A percentile compares a stretch with the other conserved stretches of the same genome.
Evolutionary conservation across 1,140 invertebrate genomes (phyloP).

Genomic region (Vanessa atalanta): DNA sequence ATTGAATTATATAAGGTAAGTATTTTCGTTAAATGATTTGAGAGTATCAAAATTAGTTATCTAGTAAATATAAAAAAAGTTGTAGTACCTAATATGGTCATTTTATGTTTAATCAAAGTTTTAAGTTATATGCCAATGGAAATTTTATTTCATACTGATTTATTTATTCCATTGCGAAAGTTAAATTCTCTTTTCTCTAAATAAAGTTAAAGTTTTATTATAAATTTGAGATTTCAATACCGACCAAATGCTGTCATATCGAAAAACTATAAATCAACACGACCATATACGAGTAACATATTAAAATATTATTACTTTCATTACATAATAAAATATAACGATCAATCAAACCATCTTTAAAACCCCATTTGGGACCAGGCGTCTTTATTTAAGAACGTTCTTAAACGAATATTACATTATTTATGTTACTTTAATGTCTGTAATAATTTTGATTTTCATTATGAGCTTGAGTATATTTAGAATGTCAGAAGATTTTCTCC

Average conservation of each 20-base stretch:
- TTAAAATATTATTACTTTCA: conserved; percentile 38
- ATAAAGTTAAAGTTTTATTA: too few species aligned
- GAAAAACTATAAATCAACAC: conserved; percentile 28
- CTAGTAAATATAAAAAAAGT: too few species aligned
- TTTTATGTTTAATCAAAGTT: too few species aligned
- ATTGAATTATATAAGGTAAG: too few species aligned
- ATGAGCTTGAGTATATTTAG: not conserved
- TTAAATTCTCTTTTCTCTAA: too few species aligned
- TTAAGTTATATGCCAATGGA: too few species aligned
- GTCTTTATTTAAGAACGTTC: conserved; percentile 37
- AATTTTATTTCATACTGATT: too few species aligned
- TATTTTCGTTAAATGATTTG: too few species aligned
- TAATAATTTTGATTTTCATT: conserved; percentile 10
- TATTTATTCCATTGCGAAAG: too few species aligned
- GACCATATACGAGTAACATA: conserved; percentile 23
- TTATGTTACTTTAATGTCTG: conserved; percentile 26
- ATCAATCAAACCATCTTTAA: conserved; percentile 45
- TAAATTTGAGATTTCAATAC: not conserved
- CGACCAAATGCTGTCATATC: not conserved
- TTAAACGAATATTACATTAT: conserved; percentile 30
- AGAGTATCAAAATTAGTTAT: too few species aligned
- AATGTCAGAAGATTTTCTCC: not conserved
- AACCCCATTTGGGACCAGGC: conserved; percentile 32
- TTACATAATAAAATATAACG: conserved; percentile 47
- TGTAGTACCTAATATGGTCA: too few species aligned